These are phyloP conservation scores for Selene dorsalis DNA, from an alignment of 2,797 vertebrate genomes.

Conservation along the genomic window DNA sequence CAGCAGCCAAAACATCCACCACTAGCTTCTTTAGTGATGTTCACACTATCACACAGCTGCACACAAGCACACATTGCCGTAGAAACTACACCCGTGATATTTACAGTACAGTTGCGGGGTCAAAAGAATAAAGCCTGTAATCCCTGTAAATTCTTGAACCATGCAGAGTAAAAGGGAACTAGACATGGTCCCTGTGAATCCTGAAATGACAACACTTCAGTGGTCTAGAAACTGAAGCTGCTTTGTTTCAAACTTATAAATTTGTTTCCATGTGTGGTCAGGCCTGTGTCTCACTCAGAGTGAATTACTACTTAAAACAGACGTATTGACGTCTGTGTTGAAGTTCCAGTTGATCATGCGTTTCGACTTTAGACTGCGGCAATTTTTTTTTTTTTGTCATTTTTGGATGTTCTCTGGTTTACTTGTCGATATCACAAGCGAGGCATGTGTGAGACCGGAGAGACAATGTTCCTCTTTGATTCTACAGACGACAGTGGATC, in stretches of 20 bases:
- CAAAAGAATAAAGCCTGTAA: constrained; percentile 30
- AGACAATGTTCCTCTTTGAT: constrained; percentile 57
- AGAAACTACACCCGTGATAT: constrained; percentile 29
- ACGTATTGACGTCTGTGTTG: constrained; percentile 10
- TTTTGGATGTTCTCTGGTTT: constrained; percentile 52
- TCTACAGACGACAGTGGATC: constrained; percentile 48
- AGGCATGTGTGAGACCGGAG: constrained; percentile 44
- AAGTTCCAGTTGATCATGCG: constrained; percentile 41
- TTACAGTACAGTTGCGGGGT: constrained; percentile 24
- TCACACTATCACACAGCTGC: constrained; percentile 9
- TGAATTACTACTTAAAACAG: not conserved
- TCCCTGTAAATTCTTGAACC: constrained; percentile 28
- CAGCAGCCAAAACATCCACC: not conserved
- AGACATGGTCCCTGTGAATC: constrained; percentile 14
- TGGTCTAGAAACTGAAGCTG: constrained; percentile 38
- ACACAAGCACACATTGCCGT: constrained; percentile 1
- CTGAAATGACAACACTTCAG: constrained; percentile 33
- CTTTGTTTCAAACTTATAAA: constrained; percentile 42
- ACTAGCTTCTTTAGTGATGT: not conserved
- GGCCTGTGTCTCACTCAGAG: not conserved
- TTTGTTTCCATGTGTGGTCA: constrained; percentile 20
- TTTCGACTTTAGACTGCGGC: constrained; percentile 39
- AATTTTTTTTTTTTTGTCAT: constrained; percentile 19
- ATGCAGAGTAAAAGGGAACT: constrained; percentile 29
- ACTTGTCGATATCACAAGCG: constrained; percentile 52